A percentile compares a stretch with the other conserved stretches of the same genome.
Conservation (phyloP, 1,140 invertebrate genomes). For the Drosophila navojoa region DNA sequence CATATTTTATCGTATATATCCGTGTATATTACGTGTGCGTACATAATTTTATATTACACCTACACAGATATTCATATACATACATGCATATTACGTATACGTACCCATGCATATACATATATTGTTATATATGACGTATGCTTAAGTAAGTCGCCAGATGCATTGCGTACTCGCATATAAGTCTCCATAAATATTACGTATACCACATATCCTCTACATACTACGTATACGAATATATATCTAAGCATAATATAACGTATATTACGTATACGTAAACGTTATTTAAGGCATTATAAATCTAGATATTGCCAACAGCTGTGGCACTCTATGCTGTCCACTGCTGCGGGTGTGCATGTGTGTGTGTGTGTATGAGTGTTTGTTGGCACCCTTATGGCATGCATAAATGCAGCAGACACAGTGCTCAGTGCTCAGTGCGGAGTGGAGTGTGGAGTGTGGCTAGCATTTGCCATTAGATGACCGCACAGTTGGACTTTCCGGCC, state of each 20-base stretch:
- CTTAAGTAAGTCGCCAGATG: no score
- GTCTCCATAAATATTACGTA: no score
- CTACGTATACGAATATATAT: no score
- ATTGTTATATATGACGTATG: no score
- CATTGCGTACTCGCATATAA: background rate
- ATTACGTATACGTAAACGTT: slow-evolving; percentile 55
- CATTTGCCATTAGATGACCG: slow-evolving; percentile 69
- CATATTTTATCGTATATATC: no score
- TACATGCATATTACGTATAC: no score
- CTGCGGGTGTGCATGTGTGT: slow-evolving; percentile 10
- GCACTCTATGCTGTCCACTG: slow-evolving; percentile 3
- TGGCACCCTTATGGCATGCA: slow-evolving; percentile 54
- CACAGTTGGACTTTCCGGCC: slow-evolving; percentile 70
- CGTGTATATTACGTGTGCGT: no score
- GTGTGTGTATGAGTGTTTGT: slow-evolving; percentile 13
- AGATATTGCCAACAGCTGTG: slow-evolving; percentile 33
- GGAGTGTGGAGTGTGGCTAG: slow-evolving; percentile 12
- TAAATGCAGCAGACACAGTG: slow-evolving; percentile 16
- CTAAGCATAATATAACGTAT: background rate
- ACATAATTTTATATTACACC: no score
- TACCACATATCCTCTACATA: no score
- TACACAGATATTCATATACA: no score
- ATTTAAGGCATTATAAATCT: slow-evolving; percentile 73
- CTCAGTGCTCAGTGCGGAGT: no score
- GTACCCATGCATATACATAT: no score